Conservation (phyloP, 2,797 vertebrate genomes). For the Myripristis jacobus region DNA sequence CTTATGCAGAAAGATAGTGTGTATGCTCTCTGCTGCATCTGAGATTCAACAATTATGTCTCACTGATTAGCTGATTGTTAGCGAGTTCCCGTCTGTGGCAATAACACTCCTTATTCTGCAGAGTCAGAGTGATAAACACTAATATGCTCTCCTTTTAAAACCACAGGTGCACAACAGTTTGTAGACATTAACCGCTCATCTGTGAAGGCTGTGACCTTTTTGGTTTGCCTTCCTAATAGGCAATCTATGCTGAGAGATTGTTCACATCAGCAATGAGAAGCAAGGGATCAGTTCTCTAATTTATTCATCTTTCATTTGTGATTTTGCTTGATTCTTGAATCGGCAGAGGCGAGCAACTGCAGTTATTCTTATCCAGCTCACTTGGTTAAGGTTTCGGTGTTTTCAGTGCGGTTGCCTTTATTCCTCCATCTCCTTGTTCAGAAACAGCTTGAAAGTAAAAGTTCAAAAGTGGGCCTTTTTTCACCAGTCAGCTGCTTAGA, state of each 20-base stretch:
- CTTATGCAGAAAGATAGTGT: background rate
- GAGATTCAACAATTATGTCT: background rate
- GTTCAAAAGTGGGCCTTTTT: slow-evolving; percentile 2
- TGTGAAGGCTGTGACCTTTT: background rate
- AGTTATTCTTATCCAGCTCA: background rate
- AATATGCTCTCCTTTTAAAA: background rate
- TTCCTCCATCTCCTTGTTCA: slow-evolving; percentile 6
- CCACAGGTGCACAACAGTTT: background rate
- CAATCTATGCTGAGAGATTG: background rate
- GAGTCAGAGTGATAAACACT: background rate
- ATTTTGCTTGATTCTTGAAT: background rate
- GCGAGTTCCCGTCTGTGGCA: background rate
- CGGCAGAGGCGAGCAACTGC: background rate
- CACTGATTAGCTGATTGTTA: background rate
- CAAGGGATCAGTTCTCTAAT: slow-evolving; percentile 7
- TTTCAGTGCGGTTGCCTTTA: background rate
- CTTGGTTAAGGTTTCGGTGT: background rate
- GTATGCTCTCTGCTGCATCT: background rate
- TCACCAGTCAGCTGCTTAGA: slow-evolving; percentile 1
- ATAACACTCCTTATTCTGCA: background rate
- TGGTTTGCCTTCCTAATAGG: background rate
- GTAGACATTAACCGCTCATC: background rate
- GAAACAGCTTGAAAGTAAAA: slow-evolving; percentile 16
- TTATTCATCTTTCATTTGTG: slow-evolving; percentile 6
- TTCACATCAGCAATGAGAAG: background rate